These are phyloP conservation scores for Callosobruchus maculatus DNA, from an alignment of 2,888 invertebrate genomes.

Conservation along the genomic window DNA sequence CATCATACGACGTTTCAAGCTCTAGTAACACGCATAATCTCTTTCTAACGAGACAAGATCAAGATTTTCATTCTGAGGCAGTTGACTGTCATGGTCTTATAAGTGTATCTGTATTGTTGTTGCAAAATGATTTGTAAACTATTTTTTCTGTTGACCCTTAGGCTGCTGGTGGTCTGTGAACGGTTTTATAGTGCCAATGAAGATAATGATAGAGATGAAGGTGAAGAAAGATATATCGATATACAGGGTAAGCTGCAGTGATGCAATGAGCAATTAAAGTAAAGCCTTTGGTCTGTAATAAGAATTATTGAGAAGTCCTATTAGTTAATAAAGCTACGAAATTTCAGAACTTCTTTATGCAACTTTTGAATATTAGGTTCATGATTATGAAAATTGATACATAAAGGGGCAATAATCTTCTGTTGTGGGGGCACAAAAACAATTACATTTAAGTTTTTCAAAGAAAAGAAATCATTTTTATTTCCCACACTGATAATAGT, in stretches of 20 bases:
- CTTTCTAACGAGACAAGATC: slow-evolving; percentile 4
- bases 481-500: too few species aligned
- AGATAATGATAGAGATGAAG: not conserved
- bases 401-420: too few species aligned
- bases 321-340: too few species aligned
- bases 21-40: slow-evolving; percentile 20
- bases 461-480: too few species aligned
- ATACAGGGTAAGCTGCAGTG: not conserved
- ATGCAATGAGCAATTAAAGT: too few species aligned
- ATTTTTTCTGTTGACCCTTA: not conserved
- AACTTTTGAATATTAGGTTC: too few species aligned
- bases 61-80: slow-evolving; percentile 1
- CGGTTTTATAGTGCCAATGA: not conserved
- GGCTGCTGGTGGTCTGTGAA: not conserved
- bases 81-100: not conserved
- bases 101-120: not conserved
- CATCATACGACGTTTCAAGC: slow-evolving; percentile 16
- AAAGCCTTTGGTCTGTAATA: too few species aligned
- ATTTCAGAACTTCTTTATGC: too few species aligned
- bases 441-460: too few species aligned
- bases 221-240: not conserved
- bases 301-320: not conserved
- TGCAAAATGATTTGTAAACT: not conserved
- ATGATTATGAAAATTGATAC: too few species aligned
- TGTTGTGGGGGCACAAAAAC: too few species aligned